A percentile compares a stretch with the other conserved stretches of the same genome.
Conservation (phyloP, 1,140 invertebrate genomes). For the Doryteuthis pealeii region DNA sequence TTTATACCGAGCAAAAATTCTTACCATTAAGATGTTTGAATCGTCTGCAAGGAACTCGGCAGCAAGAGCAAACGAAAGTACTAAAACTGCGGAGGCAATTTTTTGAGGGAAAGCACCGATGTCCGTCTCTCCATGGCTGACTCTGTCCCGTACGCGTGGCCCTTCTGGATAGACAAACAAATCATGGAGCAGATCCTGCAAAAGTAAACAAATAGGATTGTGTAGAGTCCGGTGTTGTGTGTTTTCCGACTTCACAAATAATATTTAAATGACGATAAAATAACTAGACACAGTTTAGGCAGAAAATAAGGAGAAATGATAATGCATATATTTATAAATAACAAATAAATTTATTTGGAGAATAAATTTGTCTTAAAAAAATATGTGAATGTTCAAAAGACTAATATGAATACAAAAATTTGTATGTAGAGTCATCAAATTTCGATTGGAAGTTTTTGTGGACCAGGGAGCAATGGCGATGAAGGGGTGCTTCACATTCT, state of each 20-base stretch:
- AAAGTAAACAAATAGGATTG: constrained; percentile 11
- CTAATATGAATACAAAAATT: too few relatives aligned
- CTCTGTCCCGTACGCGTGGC: constrained; percentile 49
- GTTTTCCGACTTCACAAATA: too few relatives aligned
- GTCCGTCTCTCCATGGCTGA: constrained; percentile 53
- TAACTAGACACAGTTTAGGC: too few relatives aligned
- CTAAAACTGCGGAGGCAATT: constrained; percentile 19
- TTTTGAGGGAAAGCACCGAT: constrained; percentile 20
- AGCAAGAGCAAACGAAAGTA: not conserved
- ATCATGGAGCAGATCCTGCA: constrained; percentile 49
- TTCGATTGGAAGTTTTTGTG: too few relatives aligned
- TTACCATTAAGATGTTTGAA: not conserved
- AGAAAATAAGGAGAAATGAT: not conserved
- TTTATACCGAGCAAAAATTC: too few relatives aligned
- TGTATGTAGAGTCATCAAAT: not conserved
- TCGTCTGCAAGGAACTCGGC: not conserved
- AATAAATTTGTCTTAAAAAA: too few relatives aligned
- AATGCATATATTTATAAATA: not conserved
- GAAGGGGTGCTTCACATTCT: too few relatives aligned
- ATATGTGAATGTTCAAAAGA: too few relatives aligned
- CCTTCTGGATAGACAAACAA: constrained; percentile 51
- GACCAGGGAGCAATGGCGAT: too few relatives aligned
- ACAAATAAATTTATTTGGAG: too few relatives aligned
- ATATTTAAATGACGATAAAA: too few relatives aligned
- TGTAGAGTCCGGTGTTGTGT: not conserved